Base-by-base conservation (phyloP, 2,797 vertebrate genomes). In the Sylvia borin region DNA sequence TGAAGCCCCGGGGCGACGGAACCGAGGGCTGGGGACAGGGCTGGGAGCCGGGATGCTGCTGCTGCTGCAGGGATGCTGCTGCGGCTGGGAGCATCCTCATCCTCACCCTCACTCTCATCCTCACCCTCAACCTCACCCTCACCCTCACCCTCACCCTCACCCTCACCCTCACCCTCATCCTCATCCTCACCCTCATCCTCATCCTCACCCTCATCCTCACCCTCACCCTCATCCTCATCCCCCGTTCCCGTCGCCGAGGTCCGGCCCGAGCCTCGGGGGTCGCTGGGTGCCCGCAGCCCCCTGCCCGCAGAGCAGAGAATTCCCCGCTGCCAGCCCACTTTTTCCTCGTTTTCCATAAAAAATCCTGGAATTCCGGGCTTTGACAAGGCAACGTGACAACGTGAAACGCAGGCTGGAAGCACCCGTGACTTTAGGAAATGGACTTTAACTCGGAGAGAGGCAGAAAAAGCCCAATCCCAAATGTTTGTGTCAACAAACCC, bases 401-500 rank as follows among this genome's bases (percentile, higher is more conserved):
- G 74, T 75, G 95, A 93, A 94, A 96, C 57, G 92, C 94, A 20
- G 85, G 68, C 94, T 90, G 85, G 57, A 29, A 76, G 72, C 54
- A 76, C 70, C 85, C 68, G 58, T 43, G 91, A 72, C 83, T 92
- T 34, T 31, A 3, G 78, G 94, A 45, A 92, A 94, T 36, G 95
- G 94, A 50, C 11, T 55, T 62, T 2, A 40, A 85, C 90, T 74
- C 76, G 36, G 25, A 38, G 73, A 26, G 54, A 90, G 85, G 62
- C 85, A 57, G 73, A 81, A 71, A 71, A 96, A 96, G 38, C 60
- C 57, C 75, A 25, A 86, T 84, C 91, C 91, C 90, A 82, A 94
- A 90, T 86, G 91, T 93, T 94, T 75, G 7, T 92, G 96, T 83
- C 96, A 78, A 95, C 96, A 95, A 85, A 95, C 94, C 85, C 86